Evolutionary conservation across 2,797 vertebrate genomes (phyloP).

Genomic region (Gorsachius magnificus): DNA sequence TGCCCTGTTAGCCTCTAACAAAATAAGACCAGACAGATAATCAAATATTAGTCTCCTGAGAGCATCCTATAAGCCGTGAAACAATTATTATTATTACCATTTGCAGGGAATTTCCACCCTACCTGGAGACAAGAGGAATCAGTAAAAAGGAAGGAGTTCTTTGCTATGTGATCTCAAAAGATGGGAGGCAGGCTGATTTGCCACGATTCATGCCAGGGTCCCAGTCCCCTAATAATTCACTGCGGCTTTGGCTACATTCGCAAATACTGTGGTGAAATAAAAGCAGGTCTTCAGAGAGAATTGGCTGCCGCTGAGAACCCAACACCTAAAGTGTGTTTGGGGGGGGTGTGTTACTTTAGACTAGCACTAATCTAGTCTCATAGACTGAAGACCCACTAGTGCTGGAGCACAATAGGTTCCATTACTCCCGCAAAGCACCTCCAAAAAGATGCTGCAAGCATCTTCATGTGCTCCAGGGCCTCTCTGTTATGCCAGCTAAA

Average conservation of each 20-base stretch:
- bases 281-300: neutral
- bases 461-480: neutral
- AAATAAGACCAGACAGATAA: constrained; percentile 40
- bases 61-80: neutral
- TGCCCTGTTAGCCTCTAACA: constrained; percentile 30
- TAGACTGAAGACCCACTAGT: neutral
- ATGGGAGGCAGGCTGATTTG: neutral
- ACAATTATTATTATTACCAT: neutral
- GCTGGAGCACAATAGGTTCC: neutral
- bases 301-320: fast-evolving
- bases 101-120: neutral
- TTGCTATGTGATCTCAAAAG: neutral
- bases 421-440: neutral
- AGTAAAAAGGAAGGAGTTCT: neutral
- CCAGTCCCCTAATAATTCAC: neutral
- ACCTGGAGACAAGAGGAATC: neutral
- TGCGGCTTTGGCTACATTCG: neutral
- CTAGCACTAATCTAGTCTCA: neutral
- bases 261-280: neutral
- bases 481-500: neutral
- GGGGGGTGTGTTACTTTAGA: neutral
- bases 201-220: neutral
- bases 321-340: neutral
- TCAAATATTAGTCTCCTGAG: constrained; percentile 3
- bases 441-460: neutral